A percentile compares a stretch with the other conserved stretches of the same genome.
phyloP scores from a whole-genome alignment of 92 coral and sea anemone species.

The Parazoanthus darwini region DNA sequence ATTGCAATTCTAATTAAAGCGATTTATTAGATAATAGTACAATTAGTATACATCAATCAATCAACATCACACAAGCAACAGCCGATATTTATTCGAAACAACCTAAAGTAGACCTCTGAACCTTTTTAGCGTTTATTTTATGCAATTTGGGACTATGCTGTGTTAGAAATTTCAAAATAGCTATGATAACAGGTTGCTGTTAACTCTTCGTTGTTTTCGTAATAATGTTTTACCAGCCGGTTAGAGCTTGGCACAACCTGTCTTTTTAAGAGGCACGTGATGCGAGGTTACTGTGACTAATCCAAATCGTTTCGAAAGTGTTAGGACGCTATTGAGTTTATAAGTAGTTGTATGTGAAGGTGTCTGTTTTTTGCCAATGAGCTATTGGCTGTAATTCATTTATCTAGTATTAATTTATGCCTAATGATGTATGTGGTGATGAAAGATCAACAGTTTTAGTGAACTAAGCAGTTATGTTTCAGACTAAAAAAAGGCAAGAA shows the following conservation, averaged over 20 bases:
- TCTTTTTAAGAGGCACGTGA: not conserved
- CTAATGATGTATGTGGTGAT: not conserved
- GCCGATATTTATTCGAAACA: not conserved
- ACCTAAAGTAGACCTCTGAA: not conserved
- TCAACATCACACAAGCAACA: not conserved
- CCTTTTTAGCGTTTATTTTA: no score
- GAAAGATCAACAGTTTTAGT: not conserved
- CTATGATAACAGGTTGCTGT: not conserved
- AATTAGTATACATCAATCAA: not conserved
- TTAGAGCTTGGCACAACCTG: not conserved
- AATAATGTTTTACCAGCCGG: not conserved
- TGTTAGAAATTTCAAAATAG: no score
- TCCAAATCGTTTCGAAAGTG: not conserved
- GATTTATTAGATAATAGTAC: not conserved
- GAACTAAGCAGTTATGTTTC: not conserved
- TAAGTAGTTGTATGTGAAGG: no score
- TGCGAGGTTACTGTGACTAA: not conserved
- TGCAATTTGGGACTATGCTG: not conserved
- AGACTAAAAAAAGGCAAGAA: not conserved
- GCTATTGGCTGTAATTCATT: no score
- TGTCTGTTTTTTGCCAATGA: no score
- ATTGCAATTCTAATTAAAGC: not conserved
- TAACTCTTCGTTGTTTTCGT: no score
- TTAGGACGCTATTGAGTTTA: no score
- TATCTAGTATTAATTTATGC: no score